phyloP scores from a whole-genome alignment of 1,140 invertebrate species.

The Drosophila paulistorum region DNA sequence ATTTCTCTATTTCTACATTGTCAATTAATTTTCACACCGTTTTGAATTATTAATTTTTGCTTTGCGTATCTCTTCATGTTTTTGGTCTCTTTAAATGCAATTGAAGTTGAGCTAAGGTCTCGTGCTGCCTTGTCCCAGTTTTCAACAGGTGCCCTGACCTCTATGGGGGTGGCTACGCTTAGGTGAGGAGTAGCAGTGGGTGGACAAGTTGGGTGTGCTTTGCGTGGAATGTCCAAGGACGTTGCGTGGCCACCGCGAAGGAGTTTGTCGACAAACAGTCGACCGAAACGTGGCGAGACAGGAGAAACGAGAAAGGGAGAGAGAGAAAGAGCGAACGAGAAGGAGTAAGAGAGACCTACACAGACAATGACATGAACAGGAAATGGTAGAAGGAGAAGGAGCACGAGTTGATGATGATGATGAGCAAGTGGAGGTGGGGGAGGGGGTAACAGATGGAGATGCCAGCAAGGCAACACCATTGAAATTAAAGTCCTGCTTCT shows the following conservation, averaged over 20 bases:
- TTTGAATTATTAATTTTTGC: too few relatives aligned
- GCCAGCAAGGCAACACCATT: slow-evolving; percentile 26
- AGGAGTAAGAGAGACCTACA: background rate
- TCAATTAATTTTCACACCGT: too few relatives aligned
- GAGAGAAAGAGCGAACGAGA: background rate
- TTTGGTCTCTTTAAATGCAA: slow-evolving; percentile 12
- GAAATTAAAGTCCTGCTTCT: slow-evolving; percentile 53
- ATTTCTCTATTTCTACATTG: too few relatives aligned
- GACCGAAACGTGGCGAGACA: background rate
- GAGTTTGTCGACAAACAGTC: slow-evolving; percentile 46
- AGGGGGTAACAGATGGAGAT: slow-evolving; percentile 4
- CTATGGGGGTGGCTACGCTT: slow-evolving; percentile 41
- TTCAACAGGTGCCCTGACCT: slow-evolving; percentile 11
- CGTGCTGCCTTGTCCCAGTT: slow-evolving; percentile 8
- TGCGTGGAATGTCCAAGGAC: slow-evolving; percentile 42
- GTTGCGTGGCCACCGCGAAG: slow-evolving; percentile 56
- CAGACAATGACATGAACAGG: slow-evolving; percentile 21
- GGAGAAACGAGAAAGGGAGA: slow-evolving; percentile 11
- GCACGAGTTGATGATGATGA: background rate
- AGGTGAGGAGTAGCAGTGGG: slow-evolving; percentile 5
- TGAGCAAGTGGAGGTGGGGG: background rate
- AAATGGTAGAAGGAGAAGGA: background rate
- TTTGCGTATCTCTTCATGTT: background rate
- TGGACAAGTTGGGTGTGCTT: too few relatives aligned
- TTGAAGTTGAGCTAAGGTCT: slow-evolving; percentile 1